phyloP scores from a whole-genome alignment of 2,797 vertebrate genomes.

The Coreius guichenoti region DNA sequence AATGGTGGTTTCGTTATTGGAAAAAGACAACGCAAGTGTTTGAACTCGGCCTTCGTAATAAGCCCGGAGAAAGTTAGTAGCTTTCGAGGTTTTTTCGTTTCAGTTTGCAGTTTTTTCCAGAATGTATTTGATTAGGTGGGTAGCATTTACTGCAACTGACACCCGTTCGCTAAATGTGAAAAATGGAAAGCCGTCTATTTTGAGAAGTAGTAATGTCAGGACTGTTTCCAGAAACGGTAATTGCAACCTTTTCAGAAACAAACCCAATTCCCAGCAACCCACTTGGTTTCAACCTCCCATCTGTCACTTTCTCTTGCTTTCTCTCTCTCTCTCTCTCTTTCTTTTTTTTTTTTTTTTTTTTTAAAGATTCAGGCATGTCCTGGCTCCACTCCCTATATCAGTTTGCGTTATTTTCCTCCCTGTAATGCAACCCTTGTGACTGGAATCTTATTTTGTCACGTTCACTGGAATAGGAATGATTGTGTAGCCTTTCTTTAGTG shows the following conservation, averaged over 20 bases:
- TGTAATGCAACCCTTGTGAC: conserved; percentile 59
- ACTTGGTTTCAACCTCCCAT: conserved; percentile 58
- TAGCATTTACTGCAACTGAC: conserved; percentile 61
- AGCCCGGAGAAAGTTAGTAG: background rate
- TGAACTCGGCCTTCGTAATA: conserved; percentile 4
- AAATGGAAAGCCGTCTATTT: conserved; percentile 67
- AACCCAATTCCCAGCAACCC: conserved; percentile 51
- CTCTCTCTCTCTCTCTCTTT: background rate
- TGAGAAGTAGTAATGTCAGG: conserved; percentile 67
- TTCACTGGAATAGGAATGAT: conserved; percentile 46
- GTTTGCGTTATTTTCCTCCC: conserved; percentile 50
- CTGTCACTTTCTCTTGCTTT: conserved; percentile 55
- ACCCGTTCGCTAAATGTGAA: conserved; percentile 60
- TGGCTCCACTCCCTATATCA: conserved; percentile 47
- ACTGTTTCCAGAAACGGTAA: conserved; percentile 65
- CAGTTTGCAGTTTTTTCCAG: conserved; percentile 20
- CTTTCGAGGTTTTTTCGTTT: conserved; percentile 21
- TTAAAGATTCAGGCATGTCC: conserved; percentile 30
- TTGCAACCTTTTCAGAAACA: conserved; percentile 69
- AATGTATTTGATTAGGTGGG: conserved; percentile 42
- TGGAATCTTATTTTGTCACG: conserved; percentile 52
- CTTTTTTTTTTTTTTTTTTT: conserved; percentile 50
- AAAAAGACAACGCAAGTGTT: background rate
- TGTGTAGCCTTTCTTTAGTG: conserved; percentile 25
- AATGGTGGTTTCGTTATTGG: background rate